Conservation (phyloP, 2,888 invertebrate genomes). For the Chydorus sphaericus region DNA sequence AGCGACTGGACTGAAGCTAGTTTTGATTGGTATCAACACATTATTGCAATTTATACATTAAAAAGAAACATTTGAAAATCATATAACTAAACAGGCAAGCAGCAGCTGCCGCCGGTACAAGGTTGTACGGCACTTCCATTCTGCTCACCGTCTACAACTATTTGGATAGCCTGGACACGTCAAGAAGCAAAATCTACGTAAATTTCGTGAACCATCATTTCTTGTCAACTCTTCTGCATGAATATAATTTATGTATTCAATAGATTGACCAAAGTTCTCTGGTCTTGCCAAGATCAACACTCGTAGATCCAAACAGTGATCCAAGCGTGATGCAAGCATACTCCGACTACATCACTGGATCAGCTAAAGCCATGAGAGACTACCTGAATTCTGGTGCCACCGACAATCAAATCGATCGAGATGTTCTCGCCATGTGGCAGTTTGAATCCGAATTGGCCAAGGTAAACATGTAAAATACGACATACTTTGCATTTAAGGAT, state of each 20-base stretch:
- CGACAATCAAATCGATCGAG: constrained; percentile 16
- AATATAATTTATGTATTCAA: background rate
- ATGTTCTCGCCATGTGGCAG: constrained; percentile 53
- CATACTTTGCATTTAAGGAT: background rate
- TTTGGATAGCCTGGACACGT: constrained; percentile 25
- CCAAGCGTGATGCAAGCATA: constrained; percentile 22
- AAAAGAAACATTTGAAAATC: no score
- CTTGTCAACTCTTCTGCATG: background rate
- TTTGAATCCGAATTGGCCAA: constrained; percentile 62
- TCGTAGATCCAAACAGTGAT: constrained; percentile 23
- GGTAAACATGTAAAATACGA: constrained; percentile 27
- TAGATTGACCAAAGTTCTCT: constrained; percentile 26
- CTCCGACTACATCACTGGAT: constrained; percentile 21
- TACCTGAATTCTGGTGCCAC: constrained; percentile 15
- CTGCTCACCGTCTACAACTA: constrained; percentile 27
- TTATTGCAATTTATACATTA: no score
- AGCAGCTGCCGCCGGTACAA: background rate
- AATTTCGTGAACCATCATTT: constrained; percentile 16
- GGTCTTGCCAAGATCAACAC: constrained; percentile 24
- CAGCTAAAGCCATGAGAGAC: constrained; percentile 21
- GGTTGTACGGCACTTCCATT: constrained; percentile 26
- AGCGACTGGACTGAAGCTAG: background rate
- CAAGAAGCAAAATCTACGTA: constrained; percentile 27
- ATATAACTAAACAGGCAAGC: no score
- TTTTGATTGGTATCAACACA: constrained; percentile 7